Conservation (phyloP, 2,797 vertebrate species). For the Peromyscus attwateri region DNA sequence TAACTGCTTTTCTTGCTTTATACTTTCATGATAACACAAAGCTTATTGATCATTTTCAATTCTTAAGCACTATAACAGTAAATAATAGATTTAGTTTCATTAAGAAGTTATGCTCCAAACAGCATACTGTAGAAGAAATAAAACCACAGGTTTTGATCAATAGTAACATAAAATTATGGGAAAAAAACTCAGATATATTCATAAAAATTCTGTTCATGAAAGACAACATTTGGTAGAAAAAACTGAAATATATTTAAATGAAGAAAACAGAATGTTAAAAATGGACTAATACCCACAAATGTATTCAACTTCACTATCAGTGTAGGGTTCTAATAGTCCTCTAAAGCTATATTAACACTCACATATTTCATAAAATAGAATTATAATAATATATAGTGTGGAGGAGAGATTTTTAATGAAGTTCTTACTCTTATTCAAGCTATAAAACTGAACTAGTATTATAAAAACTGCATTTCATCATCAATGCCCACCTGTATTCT, state of each 20-base stretch:
- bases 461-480: not conserved
- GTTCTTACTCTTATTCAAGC: not conserved
- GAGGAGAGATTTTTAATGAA: not conserved
- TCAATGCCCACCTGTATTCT: not conserved
- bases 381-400: not conserved
- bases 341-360: not conserved
- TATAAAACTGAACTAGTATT: not conserved
- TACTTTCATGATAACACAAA: not conserved
- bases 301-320: not conserved
- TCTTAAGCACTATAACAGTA: too few relatives aligned
- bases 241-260: not conserved
- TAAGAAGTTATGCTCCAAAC: not conserved
- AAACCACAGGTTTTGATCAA: not conserved
- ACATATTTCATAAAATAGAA: not conserved
- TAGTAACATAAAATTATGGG: not conserved
- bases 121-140: not conserved
- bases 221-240: too few relatives aligned
- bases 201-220: not conserved
- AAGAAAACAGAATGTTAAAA: not conserved
- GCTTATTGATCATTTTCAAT: not conserved
- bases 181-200: too few relatives aligned
- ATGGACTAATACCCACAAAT: not conserved
- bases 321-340: not conserved
- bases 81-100: not conserved
- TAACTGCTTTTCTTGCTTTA: not conserved